Conservation (phyloP, 2,797 vertebrate genomes). For the Tarsius wallacei region DNA sequence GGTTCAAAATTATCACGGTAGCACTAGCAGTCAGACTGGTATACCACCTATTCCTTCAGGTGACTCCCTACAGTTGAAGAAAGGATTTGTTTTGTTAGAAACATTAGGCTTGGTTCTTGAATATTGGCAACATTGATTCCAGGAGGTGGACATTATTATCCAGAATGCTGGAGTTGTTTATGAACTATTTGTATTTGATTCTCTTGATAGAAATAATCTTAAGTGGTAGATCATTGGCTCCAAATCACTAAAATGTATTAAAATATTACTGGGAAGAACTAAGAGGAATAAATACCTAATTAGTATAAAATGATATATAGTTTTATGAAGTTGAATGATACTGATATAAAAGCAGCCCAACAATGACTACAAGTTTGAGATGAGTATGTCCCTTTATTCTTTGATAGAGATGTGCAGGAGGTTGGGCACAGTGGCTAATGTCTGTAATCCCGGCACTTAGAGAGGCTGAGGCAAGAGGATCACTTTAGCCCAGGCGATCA, state of each 20-base stretch:
- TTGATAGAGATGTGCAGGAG: neutral
- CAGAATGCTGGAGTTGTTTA: neutral
- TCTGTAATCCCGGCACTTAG: too few species aligned
- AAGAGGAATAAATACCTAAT: conserved; percentile 18
- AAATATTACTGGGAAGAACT: neutral
- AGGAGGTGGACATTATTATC: neutral
- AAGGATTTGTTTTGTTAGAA: conserved; percentile 21
- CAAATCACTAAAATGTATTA: conserved; percentile 57
- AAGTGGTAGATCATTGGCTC: neutral
- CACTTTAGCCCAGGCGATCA: too few species aligned
- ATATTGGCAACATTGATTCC: neutral
- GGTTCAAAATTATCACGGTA: neutral
- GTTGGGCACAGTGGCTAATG: too few species aligned
- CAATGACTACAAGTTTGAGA: conserved; percentile 22
- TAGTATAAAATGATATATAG: neutral
- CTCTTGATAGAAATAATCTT: conserved; percentile 47
- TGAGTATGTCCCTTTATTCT: neutral
- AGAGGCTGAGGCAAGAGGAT: too few species aligned
- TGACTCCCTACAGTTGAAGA: neutral
- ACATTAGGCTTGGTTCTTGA: neutral
- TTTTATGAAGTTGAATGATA: conserved; percentile 46
- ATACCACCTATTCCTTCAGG: neutral
- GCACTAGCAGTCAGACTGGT: neutral
- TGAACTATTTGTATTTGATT: conserved; percentile 33
- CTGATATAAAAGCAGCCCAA: neutral